These are phyloP conservation scores for Acanthisitta chloris DNA, from an alignment of 2,113 vertebrate species.

Conservation along the genomic window DNA sequence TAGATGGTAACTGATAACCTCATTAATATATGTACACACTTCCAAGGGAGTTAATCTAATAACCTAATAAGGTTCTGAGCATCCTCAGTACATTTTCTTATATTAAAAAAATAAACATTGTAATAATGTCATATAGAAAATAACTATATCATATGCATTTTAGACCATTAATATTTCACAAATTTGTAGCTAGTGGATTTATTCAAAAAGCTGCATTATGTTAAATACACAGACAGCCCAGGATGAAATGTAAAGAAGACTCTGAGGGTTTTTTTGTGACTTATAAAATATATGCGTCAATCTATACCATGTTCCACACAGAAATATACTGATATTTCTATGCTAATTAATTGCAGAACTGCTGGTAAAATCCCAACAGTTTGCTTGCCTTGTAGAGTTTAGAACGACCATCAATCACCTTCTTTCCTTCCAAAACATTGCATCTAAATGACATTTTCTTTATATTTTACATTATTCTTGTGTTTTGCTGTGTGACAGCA, in stretches of 20 bases:
- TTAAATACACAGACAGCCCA: background rate
- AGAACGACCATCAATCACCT: constrained; percentile 22
- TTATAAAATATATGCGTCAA: background rate
- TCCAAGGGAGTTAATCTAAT: background rate
- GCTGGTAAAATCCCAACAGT: constrained; percentile 4
- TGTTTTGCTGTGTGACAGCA: background rate
- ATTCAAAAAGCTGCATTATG: background rate
- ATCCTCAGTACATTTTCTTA: background rate
- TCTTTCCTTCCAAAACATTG: background rate
- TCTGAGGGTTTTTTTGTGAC: background rate
- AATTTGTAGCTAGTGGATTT: background rate
- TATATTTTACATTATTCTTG: constrained; percentile 36
- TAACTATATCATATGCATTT: background rate
- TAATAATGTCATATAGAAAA: background rate
- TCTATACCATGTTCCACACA: background rate
- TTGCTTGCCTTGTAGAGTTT: constrained; percentile 2
- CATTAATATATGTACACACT: background rate
- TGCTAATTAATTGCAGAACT: constrained; percentile 46
- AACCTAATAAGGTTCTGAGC: background rate
- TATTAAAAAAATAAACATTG: background rate
- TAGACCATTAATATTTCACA: background rate
- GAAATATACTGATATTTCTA: constrained; percentile 41
- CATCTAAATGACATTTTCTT: constrained; percentile 23
- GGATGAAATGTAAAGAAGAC: background rate
- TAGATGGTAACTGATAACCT: background rate